Conservation (phyloP, 2,888 invertebrate species). For the Allolobophora icterica region DNA sequence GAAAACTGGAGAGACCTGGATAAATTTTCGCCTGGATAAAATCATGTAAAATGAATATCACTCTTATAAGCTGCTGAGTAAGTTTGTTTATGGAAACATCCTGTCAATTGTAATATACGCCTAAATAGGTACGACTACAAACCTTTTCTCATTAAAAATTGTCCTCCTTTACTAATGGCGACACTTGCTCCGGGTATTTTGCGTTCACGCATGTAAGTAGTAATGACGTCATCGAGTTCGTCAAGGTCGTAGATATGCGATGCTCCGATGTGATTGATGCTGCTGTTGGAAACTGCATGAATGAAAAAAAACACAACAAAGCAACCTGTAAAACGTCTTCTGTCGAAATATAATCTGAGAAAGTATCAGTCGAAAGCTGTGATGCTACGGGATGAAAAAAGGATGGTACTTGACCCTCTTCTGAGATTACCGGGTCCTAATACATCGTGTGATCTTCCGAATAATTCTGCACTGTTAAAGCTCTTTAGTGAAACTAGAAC, state of each 20-base stretch:
- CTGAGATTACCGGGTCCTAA: too few relatives aligned
- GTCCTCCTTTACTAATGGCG: constrained; percentile 46
- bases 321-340: not conserved
- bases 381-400: too few relatives aligned
- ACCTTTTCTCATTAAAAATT: constrained; percentile 47
- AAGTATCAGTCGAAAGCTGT: not conserved
- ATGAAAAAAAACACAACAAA: not conserved
- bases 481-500: too few relatives aligned
- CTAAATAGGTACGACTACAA: not conserved
- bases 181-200: constrained; percentile 48
- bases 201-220: constrained; percentile 47
- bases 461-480: too few relatives aligned
- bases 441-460: too few relatives aligned
- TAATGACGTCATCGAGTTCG: constrained; percentile 46
- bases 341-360: not conserved
- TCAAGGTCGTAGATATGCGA: constrained; percentile 36
- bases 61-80: too few relatives aligned
- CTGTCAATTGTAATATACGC: not conserved
- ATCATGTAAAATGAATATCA: not conserved
- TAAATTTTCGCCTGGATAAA: not conserved
- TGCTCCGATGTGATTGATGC: constrained; percentile 20
- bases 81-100: too few relatives aligned
- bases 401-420: too few relatives aligned
- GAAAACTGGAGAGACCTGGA: not conserved
- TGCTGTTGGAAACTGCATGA: constrained; percentile 29